Conservation (phyloP, 2,888 invertebrate species). For the Drosophila fulvimacula region DNA sequence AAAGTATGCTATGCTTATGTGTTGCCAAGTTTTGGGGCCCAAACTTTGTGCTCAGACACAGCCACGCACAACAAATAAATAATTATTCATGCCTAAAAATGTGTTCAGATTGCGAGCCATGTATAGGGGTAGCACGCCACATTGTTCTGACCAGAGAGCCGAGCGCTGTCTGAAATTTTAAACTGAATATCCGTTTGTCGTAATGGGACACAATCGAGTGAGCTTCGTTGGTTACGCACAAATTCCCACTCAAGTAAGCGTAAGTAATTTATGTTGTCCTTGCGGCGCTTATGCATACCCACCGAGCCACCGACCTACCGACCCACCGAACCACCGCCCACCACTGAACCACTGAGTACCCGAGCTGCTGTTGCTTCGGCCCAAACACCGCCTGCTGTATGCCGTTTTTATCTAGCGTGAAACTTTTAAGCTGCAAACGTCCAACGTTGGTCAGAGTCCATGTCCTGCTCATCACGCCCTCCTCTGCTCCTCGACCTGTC, state of each 20-base stretch:
- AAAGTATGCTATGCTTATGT: slow-evolving; percentile 52
- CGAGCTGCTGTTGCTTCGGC: slow-evolving; percentile 24
- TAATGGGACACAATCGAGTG: slow-evolving; percentile 79
- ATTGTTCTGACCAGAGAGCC: slow-evolving; percentile 54
- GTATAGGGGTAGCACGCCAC: slow-evolving; percentile 17
- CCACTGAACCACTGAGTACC: slow-evolving; percentile 5
- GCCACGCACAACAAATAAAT: slow-evolving; percentile 58
- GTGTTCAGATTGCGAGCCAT: slow-evolving; percentile 22
- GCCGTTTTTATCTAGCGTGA: slow-evolving; percentile 70
- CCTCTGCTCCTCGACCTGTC: slow-evolving; percentile 10
- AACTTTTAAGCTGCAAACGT: slow-evolving; percentile 71
- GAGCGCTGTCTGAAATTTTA: slow-evolving; percentile 68
- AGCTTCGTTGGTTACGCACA: slow-evolving; percentile 81
- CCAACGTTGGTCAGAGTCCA: slow-evolving; percentile 58
- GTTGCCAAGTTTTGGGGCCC: slow-evolving; percentile 40
- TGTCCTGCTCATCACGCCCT: slow-evolving; percentile 49
- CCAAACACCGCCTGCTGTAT: slow-evolving; percentile 7
- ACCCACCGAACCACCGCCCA: slow-evolving; percentile 8
- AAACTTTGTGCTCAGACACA: slow-evolving; percentile 18
- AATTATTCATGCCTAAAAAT: slow-evolving; percentile 81
- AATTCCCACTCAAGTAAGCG: slow-evolving; percentile 82
- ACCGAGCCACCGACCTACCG: neutral
- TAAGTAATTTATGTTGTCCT: slow-evolving; percentile 82
- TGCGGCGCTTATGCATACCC: slow-evolving; percentile 63
- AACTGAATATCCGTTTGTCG: slow-evolving; percentile 78